These are phyloP conservation scores for Eublepharis macularius DNA, from an alignment of 2,113 vertebrate species.

Conservation along the genomic window DNA sequence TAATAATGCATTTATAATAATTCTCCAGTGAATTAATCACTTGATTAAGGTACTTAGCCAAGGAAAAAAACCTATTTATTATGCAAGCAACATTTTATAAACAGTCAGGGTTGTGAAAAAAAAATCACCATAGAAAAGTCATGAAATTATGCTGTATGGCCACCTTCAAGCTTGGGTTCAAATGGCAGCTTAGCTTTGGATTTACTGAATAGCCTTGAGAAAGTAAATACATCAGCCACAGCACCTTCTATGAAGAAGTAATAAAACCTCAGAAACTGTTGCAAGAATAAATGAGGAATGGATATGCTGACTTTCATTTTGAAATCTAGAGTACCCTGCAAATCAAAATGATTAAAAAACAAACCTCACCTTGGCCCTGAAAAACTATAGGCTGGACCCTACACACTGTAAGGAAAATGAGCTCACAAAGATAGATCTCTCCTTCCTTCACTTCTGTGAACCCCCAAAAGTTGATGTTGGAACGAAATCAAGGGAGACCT, in stretches of 20 bases:
- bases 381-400: not conserved
- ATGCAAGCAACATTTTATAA: no score
- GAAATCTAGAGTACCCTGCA: not conserved
- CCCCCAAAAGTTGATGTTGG: no score
- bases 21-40: not conserved
- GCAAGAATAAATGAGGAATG: not conserved
- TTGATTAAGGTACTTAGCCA: not conserved
- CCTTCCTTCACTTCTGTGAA: no score
- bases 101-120: no score
- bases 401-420: no score
- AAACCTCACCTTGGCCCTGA: not conserved
- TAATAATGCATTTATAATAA: not conserved
- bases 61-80: not conserved
- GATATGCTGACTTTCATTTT: not conserved
- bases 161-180: not conserved
- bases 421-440: no score
- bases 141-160: not conserved
- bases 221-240: not conserved
- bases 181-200: not conserved
- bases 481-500: no score
- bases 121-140: no score
- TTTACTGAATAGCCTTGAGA: not conserved
- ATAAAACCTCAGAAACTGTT: not conserved
- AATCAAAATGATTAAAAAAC: not conserved
- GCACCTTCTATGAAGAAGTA: not conserved